Percentiles rank a stretch among this genome's conserved stretches.
Conservation (phyloP, 2,113 vertebrate species). For the Platycercus adscitus region DNA sequence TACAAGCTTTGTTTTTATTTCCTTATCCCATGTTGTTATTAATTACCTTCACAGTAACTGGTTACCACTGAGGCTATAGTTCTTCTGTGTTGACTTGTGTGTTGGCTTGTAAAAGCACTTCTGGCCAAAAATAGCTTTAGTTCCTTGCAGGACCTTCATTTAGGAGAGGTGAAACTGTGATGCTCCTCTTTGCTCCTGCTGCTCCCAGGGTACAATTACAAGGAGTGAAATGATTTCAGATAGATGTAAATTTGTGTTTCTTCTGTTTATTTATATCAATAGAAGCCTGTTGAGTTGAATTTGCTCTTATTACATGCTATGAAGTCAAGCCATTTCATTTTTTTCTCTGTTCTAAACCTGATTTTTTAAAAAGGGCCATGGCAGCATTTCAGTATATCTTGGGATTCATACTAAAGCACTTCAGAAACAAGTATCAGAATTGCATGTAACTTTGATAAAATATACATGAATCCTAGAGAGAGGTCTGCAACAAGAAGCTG, state of each 20-base stretch:
- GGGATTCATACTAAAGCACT: slow-evolving; percentile 46
- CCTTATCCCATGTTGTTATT: background rate
- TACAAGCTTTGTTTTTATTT: background rate
- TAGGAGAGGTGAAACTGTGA: background rate
- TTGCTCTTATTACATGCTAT: slow-evolving; percentile 18
- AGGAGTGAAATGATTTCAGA: background rate
- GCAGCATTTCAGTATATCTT: slow-evolving; percentile 18
- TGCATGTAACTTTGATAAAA: slow-evolving; percentile 64
- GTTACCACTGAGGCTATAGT: background rate
- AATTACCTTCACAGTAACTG: background rate
- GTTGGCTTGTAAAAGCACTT: slow-evolving; percentile 2
- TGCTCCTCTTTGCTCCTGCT: slow-evolving; percentile 15
- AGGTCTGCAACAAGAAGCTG: slow-evolving; percentile 37
- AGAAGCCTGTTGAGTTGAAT: slow-evolving; percentile 17
- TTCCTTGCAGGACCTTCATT: slow-evolving; percentile 12
- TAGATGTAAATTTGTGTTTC: background rate
- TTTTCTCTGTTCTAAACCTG: background rate
- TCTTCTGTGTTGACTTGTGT: background rate
- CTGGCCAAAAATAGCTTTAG: slow-evolving; percentile 1
- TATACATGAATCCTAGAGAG: slow-evolving; percentile 58
- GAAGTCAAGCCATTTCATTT: slow-evolving; percentile 17
- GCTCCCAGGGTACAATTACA: slow-evolving; percentile 9
- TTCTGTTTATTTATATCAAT: slow-evolving; percentile 19
- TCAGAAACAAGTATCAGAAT: slow-evolving; percentile 51
- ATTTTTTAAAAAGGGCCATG: background rate